These are phyloP conservation scores for Polypterus senegalus DNA, from an alignment of 2,113 vertebrate species.

Conservation along the genomic window DNA sequence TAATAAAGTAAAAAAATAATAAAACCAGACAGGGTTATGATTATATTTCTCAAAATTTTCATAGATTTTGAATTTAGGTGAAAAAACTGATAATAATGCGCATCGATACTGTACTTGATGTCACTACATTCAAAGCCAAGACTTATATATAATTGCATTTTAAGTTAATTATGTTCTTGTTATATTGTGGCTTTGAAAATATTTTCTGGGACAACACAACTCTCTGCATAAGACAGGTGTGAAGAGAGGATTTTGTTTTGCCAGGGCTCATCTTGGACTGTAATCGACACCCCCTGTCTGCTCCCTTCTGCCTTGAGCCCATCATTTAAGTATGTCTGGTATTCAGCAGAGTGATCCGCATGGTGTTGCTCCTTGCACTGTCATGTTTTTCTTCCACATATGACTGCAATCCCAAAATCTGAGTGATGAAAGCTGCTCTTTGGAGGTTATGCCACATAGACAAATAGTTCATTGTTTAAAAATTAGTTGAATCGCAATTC, in stretches of 20 bases:
- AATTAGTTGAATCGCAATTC: conserved; percentile 32
- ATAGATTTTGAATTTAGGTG: too few species aligned
- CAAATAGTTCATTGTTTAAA: conserved; percentile 28
- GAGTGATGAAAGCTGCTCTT: conserved; percentile 29
- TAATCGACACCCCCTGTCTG: conserved; percentile 13
- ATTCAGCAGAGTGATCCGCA: conserved; percentile 23
- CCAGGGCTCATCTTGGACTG: conserved; percentile 4
- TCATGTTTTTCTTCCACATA: conserved; percentile 45
- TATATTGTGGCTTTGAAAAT: conserved; percentile 4
- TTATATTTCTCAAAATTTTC: too few species aligned
- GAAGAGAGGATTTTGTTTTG: conserved; percentile 9
- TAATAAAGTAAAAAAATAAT: too few species aligned
- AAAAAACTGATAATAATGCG: too few species aligned
- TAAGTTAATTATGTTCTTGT: neutral
- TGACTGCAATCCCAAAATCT: conserved; percentile 37
- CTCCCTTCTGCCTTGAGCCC: conserved; percentile 10
- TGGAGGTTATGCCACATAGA: conserved; percentile 17
- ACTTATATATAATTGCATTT: too few species aligned
- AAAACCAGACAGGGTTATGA: too few species aligned
- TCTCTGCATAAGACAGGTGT: conserved; percentile 11
- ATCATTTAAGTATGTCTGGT: conserved; percentile 35
- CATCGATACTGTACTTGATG: too few species aligned
- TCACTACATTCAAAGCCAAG: too few species aligned
- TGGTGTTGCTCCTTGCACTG: conserved; percentile 27
- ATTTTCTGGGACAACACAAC: conserved; percentile 6